Percentiles rank a stretch among this genome's conserved stretches.
These are phyloP conservation scores for Plectropomus leopardus DNA, from an alignment of 2,113 vertebrate genomes.

Conservation along the genomic window DNA sequence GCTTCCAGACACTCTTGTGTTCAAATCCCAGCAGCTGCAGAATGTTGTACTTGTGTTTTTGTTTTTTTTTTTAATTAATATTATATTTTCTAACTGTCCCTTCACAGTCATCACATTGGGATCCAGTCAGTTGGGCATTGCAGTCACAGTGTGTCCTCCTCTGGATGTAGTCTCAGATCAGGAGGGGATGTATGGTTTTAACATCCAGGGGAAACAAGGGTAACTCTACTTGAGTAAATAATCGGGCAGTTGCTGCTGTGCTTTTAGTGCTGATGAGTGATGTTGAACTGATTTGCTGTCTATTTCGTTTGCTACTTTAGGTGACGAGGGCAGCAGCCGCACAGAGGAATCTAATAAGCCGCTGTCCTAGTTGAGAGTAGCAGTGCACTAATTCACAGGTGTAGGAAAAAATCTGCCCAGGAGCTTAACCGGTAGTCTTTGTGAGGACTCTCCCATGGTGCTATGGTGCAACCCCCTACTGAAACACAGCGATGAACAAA, in stretches of 20 bases:
- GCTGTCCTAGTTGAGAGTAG: constrained; percentile 61
- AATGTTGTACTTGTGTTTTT: constrained; percentile 75
- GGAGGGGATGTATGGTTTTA: constrained; percentile 34
- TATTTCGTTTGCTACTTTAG: constrained; percentile 44
- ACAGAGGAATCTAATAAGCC: constrained; percentile 44
- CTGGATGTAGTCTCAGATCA: constrained; percentile 40
- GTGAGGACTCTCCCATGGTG: constrained; percentile 68
- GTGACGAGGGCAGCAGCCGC: constrained; percentile 37
- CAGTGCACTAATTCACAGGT: constrained; percentile 41
- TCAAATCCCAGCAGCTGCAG: constrained; percentile 83
- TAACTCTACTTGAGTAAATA: constrained; percentile 40
- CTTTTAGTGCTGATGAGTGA: constrained; percentile 69
- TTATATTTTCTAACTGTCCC: constrained; percentile 29
- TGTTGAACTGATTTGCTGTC: constrained; percentile 49
- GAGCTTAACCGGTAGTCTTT: constrained; percentile 50
- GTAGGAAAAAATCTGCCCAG: constrained; percentile 25
- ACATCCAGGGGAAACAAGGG: constrained; percentile 12
- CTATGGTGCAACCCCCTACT: constrained; percentile 78
- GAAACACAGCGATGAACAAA: constrained; percentile 56
- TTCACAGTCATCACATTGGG: constrained; percentile 37
- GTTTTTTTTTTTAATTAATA: not conserved
- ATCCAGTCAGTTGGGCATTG: constrained; percentile 28
- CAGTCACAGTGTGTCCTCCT: constrained; percentile 23
- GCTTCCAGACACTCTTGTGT: constrained; percentile 84
- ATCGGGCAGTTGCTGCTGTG: constrained; percentile 55